These are phyloP conservation scores for Onychomys leucogaster DNA, from an alignment of 2,797 vertebrate species.

Conservation along the genomic window DNA sequence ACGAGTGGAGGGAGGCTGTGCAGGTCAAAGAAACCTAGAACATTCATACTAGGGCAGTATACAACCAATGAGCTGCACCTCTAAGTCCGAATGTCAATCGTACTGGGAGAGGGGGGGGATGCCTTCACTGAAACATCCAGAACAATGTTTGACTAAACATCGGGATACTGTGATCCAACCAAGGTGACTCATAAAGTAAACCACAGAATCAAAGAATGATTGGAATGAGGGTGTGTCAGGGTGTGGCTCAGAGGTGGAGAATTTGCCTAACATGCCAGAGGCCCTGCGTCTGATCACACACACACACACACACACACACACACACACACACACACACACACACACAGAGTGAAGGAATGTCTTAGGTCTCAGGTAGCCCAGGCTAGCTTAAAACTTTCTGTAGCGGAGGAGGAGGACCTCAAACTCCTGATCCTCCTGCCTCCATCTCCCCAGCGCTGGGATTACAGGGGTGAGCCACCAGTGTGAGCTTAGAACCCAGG, in stretches of 20 bases:
- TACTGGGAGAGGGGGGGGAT: background rate
- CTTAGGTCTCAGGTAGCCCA: background rate
- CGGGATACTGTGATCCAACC: background rate
- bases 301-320: background rate
- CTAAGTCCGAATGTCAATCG: background rate
- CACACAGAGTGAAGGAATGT: background rate
- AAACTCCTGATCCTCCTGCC: background rate
- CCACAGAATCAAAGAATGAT: background rate
- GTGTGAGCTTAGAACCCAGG: background rate
- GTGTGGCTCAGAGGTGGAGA: background rate
- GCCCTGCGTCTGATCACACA: background rate
- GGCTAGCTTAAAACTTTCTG: background rate
- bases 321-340: background rate
- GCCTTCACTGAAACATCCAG: background rate
- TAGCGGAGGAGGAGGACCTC: background rate
- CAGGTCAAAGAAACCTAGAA: background rate
- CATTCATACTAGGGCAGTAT: background rate
- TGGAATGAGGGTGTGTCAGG: background rate
- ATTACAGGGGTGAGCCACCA: background rate
- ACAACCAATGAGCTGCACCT: background rate
- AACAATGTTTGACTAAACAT: background rate
- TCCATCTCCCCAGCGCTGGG: background rate
- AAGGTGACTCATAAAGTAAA: background rate
- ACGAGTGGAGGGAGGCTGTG: too few species aligned
- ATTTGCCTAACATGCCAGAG: fast-evolving